Evolutionary conservation across 2,888 invertebrate species (phyloP).

Genomic region (Eustalomyia histrio): DNA sequence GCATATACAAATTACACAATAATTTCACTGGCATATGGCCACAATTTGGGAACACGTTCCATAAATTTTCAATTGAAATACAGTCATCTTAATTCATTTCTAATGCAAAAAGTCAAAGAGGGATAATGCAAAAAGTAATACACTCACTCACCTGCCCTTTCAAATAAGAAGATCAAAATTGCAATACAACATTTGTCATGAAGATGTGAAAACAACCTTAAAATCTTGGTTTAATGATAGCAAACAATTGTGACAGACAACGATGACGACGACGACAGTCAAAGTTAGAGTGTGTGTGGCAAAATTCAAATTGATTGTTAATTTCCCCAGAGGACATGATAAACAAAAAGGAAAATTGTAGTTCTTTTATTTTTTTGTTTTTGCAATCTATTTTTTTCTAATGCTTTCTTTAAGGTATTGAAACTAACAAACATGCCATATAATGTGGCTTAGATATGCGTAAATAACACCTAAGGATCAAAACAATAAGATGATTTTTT

Average conservation of each 20-base stretch:
- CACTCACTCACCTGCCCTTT: conserved; percentile 47
- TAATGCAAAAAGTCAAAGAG: conserved; percentile 15
- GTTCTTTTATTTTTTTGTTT: not conserved
- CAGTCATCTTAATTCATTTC: conserved; percentile 23
- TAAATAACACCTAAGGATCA: conserved; percentile 56
- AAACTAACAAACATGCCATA: conserved; percentile 31
- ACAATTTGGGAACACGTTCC: conserved; percentile 53
- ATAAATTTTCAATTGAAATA: conserved; percentile 25
- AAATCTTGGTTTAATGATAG: conserved; percentile 45
- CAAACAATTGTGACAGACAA: not conserved
- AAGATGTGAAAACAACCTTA: conserved; percentile 46
- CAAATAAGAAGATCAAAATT: conserved; percentile 17
- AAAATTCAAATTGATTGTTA: conserved; percentile 3
- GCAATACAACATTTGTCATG: conserved; percentile 16
- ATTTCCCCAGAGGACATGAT: conserved; percentile 48
- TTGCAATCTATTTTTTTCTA: conserved; percentile 45
- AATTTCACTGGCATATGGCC: conserved; percentile 44
- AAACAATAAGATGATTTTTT: conserved; percentile 19
- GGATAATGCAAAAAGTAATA: not conserved
- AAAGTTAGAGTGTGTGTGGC: conserved; percentile 52
- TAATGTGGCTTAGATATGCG: conserved; percentile 59
- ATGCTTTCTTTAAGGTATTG: conserved; percentile 38
- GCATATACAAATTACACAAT: conserved; percentile 14
- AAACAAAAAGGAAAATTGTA: conserved; percentile 30
- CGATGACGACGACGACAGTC: not conserved